Percentiles rank a stretch among this genome's conserved stretches.
Evolutionary conservation across 23 tunicate species (phyloP).

Genomic region (Trididemnum nubilum): DNA sequence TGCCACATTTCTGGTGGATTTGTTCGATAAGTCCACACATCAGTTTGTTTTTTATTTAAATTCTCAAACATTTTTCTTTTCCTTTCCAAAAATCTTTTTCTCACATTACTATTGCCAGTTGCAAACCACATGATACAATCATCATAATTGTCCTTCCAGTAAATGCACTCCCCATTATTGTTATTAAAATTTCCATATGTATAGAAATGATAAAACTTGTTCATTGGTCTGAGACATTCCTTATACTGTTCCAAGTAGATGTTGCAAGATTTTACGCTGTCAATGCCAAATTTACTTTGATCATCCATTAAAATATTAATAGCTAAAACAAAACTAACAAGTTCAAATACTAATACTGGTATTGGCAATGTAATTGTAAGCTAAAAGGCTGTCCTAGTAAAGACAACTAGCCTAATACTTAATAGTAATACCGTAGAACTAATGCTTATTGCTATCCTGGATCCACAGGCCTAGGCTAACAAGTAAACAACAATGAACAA

Average conservation of each 20-base stretch:
- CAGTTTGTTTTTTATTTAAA: conserved; percentile 25
- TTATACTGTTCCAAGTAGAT: conserved; percentile 32
- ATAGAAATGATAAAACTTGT: conserved; percentile 37
- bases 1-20: conserved; percentile 59
- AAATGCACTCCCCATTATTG: background rate
- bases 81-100: background rate
- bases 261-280: too few species aligned
- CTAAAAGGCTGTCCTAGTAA: background rate
- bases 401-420: too few species aligned
- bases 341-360: background rate
- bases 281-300: too few species aligned
- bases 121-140: conserved; percentile 14
- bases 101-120: background rate
- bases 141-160: background rate
- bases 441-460: too few species aligned
- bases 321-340: background rate
- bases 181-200: conserved; percentile 34
- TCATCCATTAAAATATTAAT: background rate
- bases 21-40: conserved; percentile 48
- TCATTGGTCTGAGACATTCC: conserved; percentile 19
- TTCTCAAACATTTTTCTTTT: conserved; percentile 24
- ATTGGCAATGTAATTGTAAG: background rate
- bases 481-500: too few species aligned
- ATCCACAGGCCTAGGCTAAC: too few species aligned
- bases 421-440: too few species aligned